Conservation (phyloP, 2,888 invertebrate genomes). For the Lamproptera curius region DNA sequence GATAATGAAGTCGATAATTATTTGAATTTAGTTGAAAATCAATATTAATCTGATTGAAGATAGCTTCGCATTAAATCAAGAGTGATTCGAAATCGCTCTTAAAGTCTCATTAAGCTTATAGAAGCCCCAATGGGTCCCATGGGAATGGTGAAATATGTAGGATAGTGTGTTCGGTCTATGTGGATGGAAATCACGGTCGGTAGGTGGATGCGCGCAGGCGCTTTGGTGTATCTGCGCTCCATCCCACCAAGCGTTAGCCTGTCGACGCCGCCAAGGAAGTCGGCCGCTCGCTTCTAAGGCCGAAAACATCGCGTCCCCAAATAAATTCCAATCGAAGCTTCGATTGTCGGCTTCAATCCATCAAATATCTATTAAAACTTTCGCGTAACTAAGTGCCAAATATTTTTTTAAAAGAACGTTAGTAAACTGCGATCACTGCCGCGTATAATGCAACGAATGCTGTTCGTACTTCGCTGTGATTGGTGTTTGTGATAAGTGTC, state of each 20-base stretch:
- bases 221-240: slow-evolving; percentile 52
- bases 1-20: no score
- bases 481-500: slow-evolving; percentile 47
- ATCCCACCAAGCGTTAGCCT: slow-evolving; percentile 49
- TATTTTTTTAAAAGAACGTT: not conserved
- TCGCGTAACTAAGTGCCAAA: not conserved
- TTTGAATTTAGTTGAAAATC: no score
- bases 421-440: slow-evolving; percentile 24
- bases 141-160: slow-evolving; percentile 24
- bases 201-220: slow-evolving; percentile 61
- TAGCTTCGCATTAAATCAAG: no score
- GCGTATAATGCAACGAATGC: slow-evolving; percentile 30
- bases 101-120: not conserved
- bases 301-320: slow-evolving; percentile 26
- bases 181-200: slow-evolving; percentile 39
- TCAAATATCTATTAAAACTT: not conserved
- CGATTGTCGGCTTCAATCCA: slow-evolving; percentile 14
- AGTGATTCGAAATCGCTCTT: not conserved
- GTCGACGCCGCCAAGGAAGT: slow-evolving; percentile 50
- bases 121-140: slow-evolving; percentile 6
- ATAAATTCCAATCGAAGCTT: slow-evolving; percentile 48
- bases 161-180: slow-evolving; percentile 31
- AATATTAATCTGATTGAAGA: no score
- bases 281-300: slow-evolving; percentile 47
- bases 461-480: slow-evolving; percentile 32